These are phyloP conservation scores for Bactericera cockerelli DNA, from an alignment of 1,140 invertebrate species.

Conservation along the genomic window DNA sequence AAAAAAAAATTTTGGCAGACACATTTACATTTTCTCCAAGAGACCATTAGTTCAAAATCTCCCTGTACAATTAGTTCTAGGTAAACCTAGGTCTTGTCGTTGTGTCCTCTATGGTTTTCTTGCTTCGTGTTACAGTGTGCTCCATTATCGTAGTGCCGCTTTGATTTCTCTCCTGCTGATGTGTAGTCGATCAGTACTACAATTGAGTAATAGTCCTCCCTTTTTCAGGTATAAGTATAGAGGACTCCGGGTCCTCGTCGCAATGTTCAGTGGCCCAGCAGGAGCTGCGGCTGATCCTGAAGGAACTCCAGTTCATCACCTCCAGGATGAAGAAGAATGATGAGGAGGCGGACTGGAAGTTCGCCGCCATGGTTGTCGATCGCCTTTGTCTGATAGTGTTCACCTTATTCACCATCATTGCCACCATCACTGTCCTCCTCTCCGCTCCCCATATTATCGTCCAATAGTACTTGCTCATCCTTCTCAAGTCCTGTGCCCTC, in stretches of 20 bases:
- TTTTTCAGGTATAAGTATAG: conserved; percentile 3
- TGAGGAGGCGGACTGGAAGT: conserved; percentile 96
- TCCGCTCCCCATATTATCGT: conserved; percentile 93
- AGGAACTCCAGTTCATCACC: conserved; percentile 89
- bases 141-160: conserved; percentile 34
- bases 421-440: conserved; percentile 82
- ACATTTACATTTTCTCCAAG: no score
- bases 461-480: conserved; percentile 38
- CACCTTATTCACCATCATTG: conserved; percentile 88
- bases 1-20: no score
- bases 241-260: conserved; percentile 28
- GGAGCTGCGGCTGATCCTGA: conserved; percentile 68
- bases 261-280: conserved; percentile 34
- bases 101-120: neutral
- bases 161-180: conserved; percentile 19
- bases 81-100: neutral
- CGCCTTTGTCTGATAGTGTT: conserved; percentile 94
- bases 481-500: no score
- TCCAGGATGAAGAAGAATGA: conserved; percentile 76
- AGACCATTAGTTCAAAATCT: no score
- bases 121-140: conserved; percentile 24
- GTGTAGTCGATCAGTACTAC: neutral
- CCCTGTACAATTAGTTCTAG: neutral
- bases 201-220: conserved; percentile 7
- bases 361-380: conserved; percentile 98